phyloP scores from a whole-genome alignment of 2,113 vertebrate species.

The Hoplias malabaricus region DNA sequence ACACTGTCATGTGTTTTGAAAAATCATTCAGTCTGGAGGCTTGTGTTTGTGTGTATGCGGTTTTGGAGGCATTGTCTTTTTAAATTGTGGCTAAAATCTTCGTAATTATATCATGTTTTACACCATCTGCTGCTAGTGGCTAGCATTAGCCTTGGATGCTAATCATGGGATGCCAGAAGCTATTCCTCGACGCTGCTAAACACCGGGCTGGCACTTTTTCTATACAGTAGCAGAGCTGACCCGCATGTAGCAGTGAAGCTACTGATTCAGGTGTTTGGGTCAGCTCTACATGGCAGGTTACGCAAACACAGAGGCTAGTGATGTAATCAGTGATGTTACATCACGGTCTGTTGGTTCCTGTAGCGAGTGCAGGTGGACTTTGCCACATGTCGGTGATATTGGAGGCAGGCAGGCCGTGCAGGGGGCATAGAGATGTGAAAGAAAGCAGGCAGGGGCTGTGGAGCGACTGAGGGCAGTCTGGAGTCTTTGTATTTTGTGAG shows the following conservation, averaged over 20 bases:
- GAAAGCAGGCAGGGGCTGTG: not conserved
- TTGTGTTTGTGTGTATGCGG: too few relatives aligned
- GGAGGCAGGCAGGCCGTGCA: not conserved
- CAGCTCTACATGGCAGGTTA: not conserved
- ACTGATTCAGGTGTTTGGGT: conserved; percentile 23
- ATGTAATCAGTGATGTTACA: conserved; percentile 36
- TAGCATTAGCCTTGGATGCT: not conserved
- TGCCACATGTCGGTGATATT: not conserved
- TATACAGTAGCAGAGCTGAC: not conserved
- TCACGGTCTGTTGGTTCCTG: conserved; percentile 36
- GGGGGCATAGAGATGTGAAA: not conserved
- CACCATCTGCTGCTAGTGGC: not conserved
- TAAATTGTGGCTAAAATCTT: not conserved
- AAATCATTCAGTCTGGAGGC: too few relatives aligned
- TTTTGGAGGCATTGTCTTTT: too few relatives aligned
- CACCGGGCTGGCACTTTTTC: not conserved
- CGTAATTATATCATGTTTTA: not conserved
- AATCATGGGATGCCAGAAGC: not conserved
- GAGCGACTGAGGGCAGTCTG: not conserved
- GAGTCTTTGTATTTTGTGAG: not conserved
- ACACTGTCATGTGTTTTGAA: too few relatives aligned
- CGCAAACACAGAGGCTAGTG: conserved; percentile 8
- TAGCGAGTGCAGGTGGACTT: conserved; percentile 23
- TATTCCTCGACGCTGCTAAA: not conserved
- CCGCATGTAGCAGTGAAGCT: not conserved